phyloP scores from a whole-genome alignment of 1,140 invertebrate genomes.

The Brachionus calyciflorus region DNA sequence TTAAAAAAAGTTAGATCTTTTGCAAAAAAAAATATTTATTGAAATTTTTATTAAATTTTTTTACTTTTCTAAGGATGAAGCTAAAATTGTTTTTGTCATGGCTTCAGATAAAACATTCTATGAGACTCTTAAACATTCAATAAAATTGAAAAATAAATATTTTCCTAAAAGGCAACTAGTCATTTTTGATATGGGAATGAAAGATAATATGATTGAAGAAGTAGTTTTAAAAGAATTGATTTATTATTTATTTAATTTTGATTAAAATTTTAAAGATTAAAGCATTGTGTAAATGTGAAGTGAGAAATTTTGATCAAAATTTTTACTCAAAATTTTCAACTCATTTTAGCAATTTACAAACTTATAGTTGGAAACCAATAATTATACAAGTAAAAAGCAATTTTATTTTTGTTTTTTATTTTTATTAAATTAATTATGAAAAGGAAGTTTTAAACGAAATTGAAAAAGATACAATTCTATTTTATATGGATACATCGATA shows the following conservation, averaged over 20 bases:
- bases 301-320: background rate
- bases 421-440: background rate
- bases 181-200: background rate
- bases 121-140: background rate
- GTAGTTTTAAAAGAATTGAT: too few relatives aligned
- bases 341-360: background rate
- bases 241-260: too few relatives aligned
- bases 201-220: background rate
- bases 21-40: too few relatives aligned
- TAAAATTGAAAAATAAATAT: background rate
- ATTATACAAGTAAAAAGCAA: background rate
- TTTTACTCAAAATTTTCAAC: too few relatives aligned
- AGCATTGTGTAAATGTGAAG: background rate
- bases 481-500: slow-evolving; percentile 24
- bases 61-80: too few relatives aligned
- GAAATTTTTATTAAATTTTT: too few relatives aligned
- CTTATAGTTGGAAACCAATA: background rate
- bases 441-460: background rate
- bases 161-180: background rate
- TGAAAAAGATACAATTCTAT: background rate
- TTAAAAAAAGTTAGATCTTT: too few relatives aligned
- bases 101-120: background rate
- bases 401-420: background rate
- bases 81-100: background rate
- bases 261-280: too few relatives aligned